A percentile compares a stretch with the other conserved stretches of the same genome.
Conservation (phyloP, 2,888 invertebrate species). For the Cerastis rubricosa region DNA sequence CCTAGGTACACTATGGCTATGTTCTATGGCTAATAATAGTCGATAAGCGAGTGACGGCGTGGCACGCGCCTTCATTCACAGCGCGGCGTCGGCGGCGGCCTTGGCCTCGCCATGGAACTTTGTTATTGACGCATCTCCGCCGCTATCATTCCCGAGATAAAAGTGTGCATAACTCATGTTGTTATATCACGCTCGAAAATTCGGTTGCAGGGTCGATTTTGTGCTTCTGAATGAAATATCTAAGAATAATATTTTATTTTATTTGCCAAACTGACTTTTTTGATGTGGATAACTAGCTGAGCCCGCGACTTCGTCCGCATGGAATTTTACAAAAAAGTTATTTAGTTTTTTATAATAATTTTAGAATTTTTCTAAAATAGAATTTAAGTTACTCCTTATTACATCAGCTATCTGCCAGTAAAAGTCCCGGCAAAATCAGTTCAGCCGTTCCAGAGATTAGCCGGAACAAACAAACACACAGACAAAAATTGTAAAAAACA, state of each 20-base stretch:
- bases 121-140: conserved; percentile 81
- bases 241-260: background rate
- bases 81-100: conserved; percentile 77
- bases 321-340: too few relatives aligned
- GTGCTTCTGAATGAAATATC: conserved; percentile 1
- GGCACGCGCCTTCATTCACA: conserved; percentile 87
- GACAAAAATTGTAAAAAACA: too few relatives aligned
- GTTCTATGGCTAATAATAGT: conserved; percentile 81
- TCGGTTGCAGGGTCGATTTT: background rate
- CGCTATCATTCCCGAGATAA: conserved; percentile 60
- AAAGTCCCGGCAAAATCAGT: too few relatives aligned
- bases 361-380: too few relatives aligned
- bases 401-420: too few relatives aligned
- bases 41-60: conserved; percentile 76
- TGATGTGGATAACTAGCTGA: background rate
- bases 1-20: conserved; percentile 73
- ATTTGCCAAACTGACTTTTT: background rate
- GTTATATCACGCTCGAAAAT: conserved; percentile 18
- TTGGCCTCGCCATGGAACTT: conserved; percentile 82
- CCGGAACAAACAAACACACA: too few relatives aligned
- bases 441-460: too few relatives aligned
- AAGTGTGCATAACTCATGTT: conserved; percentile 33
- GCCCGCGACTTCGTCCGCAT: too few relatives aligned
- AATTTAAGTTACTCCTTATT: too few relatives aligned
- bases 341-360: too few relatives aligned